Base-by-base conservation (phyloP, 2,797 vertebrate genomes). In the Bradypus variegatus region DNA sequence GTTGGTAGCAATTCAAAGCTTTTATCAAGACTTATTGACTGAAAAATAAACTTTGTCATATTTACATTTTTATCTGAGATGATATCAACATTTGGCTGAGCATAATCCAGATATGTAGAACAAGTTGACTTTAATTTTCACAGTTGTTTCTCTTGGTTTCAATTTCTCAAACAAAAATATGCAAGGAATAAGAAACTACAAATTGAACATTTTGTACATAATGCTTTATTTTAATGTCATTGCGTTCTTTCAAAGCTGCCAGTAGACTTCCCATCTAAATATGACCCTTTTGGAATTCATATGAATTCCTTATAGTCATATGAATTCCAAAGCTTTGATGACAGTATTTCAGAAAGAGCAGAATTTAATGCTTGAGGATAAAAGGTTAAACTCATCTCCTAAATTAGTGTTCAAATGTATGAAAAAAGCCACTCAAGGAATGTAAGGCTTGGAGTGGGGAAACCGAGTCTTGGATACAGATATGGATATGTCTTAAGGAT, bases 31-130 rank as follows among this genome's bases (percentile, higher is more conserved):
- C 87, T 95, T 96, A 94, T 78, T 96, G 95, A 95, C 93, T 94
- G 79, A 90, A 95, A 96, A 96, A 84, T 88, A 96, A 92, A 95
- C 90, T 95, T 93, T 94, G 90, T 96, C 4, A 0, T 95, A 94
- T 96, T 97, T 96, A 94, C 94, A 96, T 96, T 97, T 96, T 95
- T 96, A 96, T 97, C 93, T 93, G 96, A 94, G 95, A 95, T 96
- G 91, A 95, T 96, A 96, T 80, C 94, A 95, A 93, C 88, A 83
- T 96, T 96, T 97, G 96, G 80, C 95, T 94, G 93, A 91, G 94
- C 91, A 88, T 93, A 94, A 94, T 93, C 93, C 84, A 81, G 84
- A 96, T 95, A 93, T 33, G 9, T 95, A 86, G 89, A 96, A 92
- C 83, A 91, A 95, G 88, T 93, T 86, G 90, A 96, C 85, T 96